phyloP scores from a whole-genome alignment of 1,140 invertebrate genomes.

The Potamilus streckersoni region DNA sequence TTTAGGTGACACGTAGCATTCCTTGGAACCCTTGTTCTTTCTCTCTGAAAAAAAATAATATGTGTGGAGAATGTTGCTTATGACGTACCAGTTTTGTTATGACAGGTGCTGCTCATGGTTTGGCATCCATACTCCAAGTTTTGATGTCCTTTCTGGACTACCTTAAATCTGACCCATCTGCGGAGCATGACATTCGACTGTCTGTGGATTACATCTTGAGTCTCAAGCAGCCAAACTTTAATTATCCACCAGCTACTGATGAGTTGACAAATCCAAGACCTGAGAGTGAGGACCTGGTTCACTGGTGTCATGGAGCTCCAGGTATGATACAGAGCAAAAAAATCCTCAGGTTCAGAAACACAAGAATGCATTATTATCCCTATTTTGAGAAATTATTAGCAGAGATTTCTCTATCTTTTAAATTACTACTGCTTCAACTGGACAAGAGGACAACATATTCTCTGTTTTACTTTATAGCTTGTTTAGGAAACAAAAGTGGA shows the following conservation, averaged over 20 bases:
- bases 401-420: no score
- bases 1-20: no score
- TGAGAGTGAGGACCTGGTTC: conserved; percentile 77
- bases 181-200: conserved; percentile 71
- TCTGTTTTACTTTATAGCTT: no score
- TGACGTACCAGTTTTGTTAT: neutral
- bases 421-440: no score
- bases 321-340: conserved; percentile 61
- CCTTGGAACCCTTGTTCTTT: no score
- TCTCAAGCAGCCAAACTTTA: conserved; percentile 77
- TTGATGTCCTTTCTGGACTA: conserved; percentile 76
- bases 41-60: no score
- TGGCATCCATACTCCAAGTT: conserved; percentile 75
- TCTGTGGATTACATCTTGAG: conserved; percentile 75
- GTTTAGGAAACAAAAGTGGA: no score
- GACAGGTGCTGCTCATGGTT: conserved; percentile 82
- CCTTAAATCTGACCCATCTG: conserved; percentile 70
- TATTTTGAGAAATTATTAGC: neutral
- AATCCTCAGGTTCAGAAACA: neutral
- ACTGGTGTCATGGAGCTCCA: conserved; percentile 91
- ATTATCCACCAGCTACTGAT: conserved; percentile 83
- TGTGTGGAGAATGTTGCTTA: neutral
- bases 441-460: no score
- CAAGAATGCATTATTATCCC: neutral
- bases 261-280: conserved; percentile 72